phyloP scores from a whole-genome alignment of 1,140 invertebrate species.

The Metopolophium dirhodum region DNA sequence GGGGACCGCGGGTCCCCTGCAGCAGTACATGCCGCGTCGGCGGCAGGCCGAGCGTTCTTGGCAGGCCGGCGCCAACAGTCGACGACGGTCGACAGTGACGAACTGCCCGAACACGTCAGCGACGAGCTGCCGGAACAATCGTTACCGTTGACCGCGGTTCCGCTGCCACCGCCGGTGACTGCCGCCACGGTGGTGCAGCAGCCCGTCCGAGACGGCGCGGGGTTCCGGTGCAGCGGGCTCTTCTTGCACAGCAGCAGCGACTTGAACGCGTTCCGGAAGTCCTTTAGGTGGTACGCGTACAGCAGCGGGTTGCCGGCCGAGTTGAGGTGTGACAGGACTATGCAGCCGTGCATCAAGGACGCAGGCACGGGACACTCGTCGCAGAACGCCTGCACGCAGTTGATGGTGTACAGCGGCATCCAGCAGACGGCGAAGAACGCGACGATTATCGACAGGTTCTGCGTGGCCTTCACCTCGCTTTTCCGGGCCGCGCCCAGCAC shows the following conservation, averaged over 20 bases:
- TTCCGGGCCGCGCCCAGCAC: slow-evolving; percentile 80
- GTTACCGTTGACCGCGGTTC: neutral
- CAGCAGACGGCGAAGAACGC: slow-evolving; percentile 91
- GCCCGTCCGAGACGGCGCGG: neutral
- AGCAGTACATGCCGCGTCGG: neutral
- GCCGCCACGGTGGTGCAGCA: neutral
- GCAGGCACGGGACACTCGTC: slow-evolving; percentile 71
- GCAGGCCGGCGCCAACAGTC: neutral
- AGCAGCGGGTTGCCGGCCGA: slow-evolving; percentile 86
- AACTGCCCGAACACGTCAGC: slow-evolving; percentile 14
- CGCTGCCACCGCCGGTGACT: neutral
- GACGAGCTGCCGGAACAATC: neutral
- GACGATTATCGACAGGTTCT: slow-evolving; percentile 89
- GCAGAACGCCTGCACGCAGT: slow-evolving; percentile 84
- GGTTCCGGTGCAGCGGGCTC: neutral
- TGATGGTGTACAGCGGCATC: slow-evolving; percentile 91
- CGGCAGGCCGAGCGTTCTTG: neutral
- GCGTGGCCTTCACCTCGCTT: slow-evolving; percentile 88
- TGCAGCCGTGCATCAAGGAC: slow-evolving; percentile 78
- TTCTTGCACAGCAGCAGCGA: slow-evolving; percentile 58
- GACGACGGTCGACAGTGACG: neutral
- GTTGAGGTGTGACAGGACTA: slow-evolving; percentile 87
- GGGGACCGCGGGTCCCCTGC: neutral
- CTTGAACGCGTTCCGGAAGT: slow-evolving; percentile 76
- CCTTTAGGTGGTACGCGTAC: slow-evolving; percentile 88